phyloP scores from a whole-genome alignment of 2,797 vertebrate genomes.

The Meda fulgida region DNA sequence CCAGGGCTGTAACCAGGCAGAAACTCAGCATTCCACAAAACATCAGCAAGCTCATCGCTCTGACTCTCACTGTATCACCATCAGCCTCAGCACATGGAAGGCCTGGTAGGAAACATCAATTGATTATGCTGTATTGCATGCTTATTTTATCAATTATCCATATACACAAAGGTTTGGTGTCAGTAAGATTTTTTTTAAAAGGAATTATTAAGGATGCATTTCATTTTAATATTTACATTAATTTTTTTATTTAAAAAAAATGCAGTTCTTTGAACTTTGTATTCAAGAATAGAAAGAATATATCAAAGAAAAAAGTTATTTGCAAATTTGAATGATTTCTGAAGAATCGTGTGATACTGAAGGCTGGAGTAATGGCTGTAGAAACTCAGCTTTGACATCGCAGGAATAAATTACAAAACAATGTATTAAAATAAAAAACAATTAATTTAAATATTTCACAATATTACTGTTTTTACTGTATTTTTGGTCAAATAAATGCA shows the following conservation, averaged over 20 bases:
- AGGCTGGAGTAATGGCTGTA: not conserved
- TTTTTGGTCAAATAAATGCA: not conserved
- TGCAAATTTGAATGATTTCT: not conserved
- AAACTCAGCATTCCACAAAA: constrained; percentile 88
- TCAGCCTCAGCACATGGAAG: constrained; percentile 92
- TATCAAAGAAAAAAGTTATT: not conserved
- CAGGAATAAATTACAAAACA: not conserved
- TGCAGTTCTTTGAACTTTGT: not conserved
- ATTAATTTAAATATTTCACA: not conserved
- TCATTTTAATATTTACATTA: not conserved
- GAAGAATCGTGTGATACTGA: not conserved
- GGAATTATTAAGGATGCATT: not conserved
- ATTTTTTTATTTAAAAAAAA: no score
- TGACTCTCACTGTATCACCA: constrained; percentile 91
- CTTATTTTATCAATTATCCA: not conserved
- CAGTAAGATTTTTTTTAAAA: not conserved
- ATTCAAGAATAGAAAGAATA: not conserved
- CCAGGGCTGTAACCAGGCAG: constrained; percentile 91
- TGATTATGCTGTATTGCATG: not conserved
- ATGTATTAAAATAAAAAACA: not conserved
- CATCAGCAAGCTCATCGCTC: constrained; percentile 84
- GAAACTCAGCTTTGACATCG: no score
- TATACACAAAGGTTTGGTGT: not conserved
- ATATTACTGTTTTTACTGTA: not conserved
- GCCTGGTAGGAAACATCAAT: constrained; percentile 84